These are phyloP conservation scores for Salvelinus fontinalis DNA, from an alignment of 2,113 vertebrate genomes.

Conservation along the genomic window DNA sequence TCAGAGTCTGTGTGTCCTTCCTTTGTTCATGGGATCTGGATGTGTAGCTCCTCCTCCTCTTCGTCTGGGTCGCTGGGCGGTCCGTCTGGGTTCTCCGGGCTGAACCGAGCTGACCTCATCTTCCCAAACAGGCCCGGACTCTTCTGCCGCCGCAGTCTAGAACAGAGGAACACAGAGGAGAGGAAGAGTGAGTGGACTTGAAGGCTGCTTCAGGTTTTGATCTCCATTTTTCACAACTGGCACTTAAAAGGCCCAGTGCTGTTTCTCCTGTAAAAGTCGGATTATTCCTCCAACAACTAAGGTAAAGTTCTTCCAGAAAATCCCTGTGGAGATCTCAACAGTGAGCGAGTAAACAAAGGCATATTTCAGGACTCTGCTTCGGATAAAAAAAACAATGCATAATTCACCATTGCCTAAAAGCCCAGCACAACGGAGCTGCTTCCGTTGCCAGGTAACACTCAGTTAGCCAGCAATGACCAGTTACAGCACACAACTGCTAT, in stretches of 20 bases:
- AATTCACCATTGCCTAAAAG: background rate
- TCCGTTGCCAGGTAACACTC: constrained; percentile 1
- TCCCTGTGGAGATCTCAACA: background rate
- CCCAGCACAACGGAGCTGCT: background rate
- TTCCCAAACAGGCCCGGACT: constrained; percentile 86
- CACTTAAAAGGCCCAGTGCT: background rate
- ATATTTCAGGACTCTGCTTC: background rate
- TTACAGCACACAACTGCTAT: background rate
- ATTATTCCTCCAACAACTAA: background rate
- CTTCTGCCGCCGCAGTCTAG: constrained; percentile 91
- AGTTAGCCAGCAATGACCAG: background rate
- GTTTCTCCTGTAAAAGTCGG: too few relatives aligned
- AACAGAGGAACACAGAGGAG: background rate
- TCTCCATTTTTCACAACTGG: background rate
- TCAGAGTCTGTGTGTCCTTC: background rate
- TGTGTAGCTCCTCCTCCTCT: constrained; percentile 87
- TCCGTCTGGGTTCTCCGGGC: constrained; percentile 77
- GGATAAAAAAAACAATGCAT: background rate
- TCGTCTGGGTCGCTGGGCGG: constrained; percentile 84
- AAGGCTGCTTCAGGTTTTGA: too few relatives aligned
- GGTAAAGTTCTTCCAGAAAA: background rate
- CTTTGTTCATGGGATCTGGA: constrained; percentile 84
- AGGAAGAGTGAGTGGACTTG: background rate
- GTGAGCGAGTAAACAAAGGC: background rate
- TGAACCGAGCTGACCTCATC: constrained; percentile 84